phyloP scores from a whole-genome alignment of 2,888 invertebrate genomes.

The Heliothis peltigera region DNA sequence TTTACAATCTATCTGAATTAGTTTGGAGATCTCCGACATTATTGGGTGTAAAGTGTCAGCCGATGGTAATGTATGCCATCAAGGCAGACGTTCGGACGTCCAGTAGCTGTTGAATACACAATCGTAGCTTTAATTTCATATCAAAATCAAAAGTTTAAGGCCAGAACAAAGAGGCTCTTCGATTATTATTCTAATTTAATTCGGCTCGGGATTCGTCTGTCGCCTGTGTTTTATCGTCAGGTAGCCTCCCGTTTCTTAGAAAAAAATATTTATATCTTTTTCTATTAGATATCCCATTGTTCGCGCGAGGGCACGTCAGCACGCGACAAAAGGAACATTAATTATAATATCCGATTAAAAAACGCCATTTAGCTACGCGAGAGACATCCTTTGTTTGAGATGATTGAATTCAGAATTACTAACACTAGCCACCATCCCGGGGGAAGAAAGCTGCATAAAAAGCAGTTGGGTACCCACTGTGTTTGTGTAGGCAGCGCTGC shows the following conservation, averaged over 20 bases:
- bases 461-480: conserved; percentile 69
- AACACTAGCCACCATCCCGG: conserved; percentile 82
- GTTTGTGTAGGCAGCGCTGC: conserved; percentile 69
- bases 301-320: conserved; percentile 89
- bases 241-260: conserved; percentile 87
- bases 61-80: conserved; percentile 40
- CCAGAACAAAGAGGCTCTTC: conserved; percentile 77
- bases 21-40: conserved; percentile 10
- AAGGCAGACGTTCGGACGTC: conserved; percentile 37
- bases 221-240: conserved; percentile 88
- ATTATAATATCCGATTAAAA: conserved; percentile 91
- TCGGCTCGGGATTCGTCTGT: conserved; percentile 80
- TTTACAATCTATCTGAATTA: conserved; percentile 53
- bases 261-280: conserved; percentile 89
- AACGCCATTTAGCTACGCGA: conserved; percentile 88
- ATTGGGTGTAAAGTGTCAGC: conserved; percentile 15
- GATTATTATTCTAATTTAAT: conserved; percentile 88
- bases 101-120: conserved; percentile 55
- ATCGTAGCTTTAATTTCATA: conserved; percentile 63
- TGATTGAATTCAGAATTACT: conserved; percentile 88
- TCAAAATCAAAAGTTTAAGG: conserved; percentile 62
- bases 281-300: conserved; percentile 89
- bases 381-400: conserved; percentile 88
- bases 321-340: conserved; percentile 90
- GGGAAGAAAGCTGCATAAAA: conserved; percentile 74